A percentile compares a stretch with the other conserved stretches of the same genome.
Conservation (phyloP, 2,113 vertebrate species). For the Promerops cafer region DNA sequence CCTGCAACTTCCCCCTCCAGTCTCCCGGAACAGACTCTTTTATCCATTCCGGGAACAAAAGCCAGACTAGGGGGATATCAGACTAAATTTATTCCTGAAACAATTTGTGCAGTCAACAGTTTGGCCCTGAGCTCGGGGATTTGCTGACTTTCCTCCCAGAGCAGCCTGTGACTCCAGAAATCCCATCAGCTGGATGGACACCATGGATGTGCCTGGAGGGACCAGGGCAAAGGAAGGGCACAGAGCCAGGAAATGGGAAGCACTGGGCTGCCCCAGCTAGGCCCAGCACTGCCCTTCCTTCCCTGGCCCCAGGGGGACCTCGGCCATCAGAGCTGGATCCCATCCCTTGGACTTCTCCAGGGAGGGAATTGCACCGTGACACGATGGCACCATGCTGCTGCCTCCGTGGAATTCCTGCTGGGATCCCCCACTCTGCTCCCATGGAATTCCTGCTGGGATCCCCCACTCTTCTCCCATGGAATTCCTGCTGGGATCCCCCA, state of each 20-base stretch:
- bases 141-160: background rate
- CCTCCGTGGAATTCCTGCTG: background rate
- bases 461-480: background rate
- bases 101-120: background rate
- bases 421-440: background rate
- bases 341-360: background rate
- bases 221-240: background rate
- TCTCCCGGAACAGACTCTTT: background rate
- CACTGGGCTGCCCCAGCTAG: background rate
- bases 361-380: background rate
- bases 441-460: background rate
- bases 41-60: background rate
- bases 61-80: too few relatives aligned
- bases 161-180: background rate
- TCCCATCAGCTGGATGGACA: background rate
- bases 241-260: background rate
- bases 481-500: background rate
- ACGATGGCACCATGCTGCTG: background rate
- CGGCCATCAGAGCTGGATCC: background rate
- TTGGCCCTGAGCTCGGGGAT: background rate
- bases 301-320: background rate
- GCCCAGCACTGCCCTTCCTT: background rate
- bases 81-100: background rate
- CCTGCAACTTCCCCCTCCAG: background rate
- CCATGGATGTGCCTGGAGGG: background rate